Evolutionary conservation across 2,113 vertebrate genomes (phyloP).

Genomic region (Pygoscelis adeliae): DNA sequence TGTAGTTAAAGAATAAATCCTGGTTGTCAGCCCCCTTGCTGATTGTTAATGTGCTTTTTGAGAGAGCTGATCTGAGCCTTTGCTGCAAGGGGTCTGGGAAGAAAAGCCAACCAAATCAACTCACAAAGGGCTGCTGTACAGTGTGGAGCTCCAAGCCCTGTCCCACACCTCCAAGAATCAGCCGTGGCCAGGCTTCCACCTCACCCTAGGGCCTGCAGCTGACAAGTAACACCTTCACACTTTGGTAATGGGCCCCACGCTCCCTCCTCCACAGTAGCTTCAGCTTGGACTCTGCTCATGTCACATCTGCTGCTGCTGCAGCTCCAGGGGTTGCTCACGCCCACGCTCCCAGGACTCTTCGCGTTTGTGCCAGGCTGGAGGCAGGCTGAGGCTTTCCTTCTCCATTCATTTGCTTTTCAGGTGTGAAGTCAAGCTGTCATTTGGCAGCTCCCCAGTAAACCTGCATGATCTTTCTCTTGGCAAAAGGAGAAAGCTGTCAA

Average conservation of each 20-base stretch:
- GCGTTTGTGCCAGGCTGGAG: background rate
- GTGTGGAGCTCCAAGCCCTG: background rate
- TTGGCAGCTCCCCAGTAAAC: slow-evolving; percentile 25
- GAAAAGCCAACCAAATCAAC: background rate
- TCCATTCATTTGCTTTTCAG: slow-evolving; percentile 45
- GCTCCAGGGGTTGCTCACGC: background rate
- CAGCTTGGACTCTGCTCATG: background rate
- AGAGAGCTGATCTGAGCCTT: background rate
- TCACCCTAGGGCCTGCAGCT: background rate
- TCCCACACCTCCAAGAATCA: background rate
- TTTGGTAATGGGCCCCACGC: background rate
- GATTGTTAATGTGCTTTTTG: background rate
- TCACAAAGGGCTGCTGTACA: background rate
- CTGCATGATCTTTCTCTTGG: background rate
- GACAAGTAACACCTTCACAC: fast-evolving
- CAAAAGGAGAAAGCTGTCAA: background rate
- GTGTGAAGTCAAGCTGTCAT: slow-evolving; percentile 47
- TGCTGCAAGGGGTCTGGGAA: background rate
- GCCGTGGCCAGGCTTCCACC: background rate
- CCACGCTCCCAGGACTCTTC: background rate
- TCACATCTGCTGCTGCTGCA: background rate
- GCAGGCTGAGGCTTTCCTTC: slow-evolving; percentile 16
- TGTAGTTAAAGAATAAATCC: background rate
- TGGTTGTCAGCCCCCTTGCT: background rate
- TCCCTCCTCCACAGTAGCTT: background rate